phyloP scores from a whole-genome alignment of 2,888 invertebrate genomes.

The Glomeris marginata region DNA sequence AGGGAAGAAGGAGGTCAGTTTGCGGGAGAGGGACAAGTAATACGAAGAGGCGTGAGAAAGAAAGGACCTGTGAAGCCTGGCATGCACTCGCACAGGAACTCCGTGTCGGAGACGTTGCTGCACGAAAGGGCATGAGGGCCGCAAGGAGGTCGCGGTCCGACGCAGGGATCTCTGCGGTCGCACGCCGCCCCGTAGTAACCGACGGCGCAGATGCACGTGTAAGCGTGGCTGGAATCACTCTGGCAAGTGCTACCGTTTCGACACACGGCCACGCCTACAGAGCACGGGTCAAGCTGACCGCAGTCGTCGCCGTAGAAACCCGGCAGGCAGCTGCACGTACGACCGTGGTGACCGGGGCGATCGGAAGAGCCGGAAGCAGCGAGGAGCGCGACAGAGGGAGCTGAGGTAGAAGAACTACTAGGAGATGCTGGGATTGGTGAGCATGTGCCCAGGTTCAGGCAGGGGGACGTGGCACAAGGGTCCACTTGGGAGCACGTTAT shows the following conservation, averaged over 20 bases:
- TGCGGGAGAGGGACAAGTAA: too few species aligned
- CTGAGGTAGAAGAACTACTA: too few species aligned
- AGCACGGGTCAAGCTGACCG: slow-evolving; percentile 14
- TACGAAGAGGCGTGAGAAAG: too few species aligned
- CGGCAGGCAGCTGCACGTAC: slow-evolving; percentile 12
- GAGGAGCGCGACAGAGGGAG: too few species aligned
- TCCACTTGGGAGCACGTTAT: not conserved
- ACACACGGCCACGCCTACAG: slow-evolving; percentile 9
- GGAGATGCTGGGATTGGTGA: too few species aligned
- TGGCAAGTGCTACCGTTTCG: slow-evolving; percentile 16
- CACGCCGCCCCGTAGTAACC: slow-evolving; percentile 23
- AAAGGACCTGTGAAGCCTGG: slow-evolving; percentile 15
- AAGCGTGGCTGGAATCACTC: slow-evolving; percentile 9
- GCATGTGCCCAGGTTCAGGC: slow-evolving; percentile 5
- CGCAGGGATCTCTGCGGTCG: slow-evolving; percentile 20
- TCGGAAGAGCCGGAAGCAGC: not conserved
- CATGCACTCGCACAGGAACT: slow-evolving; percentile 13
- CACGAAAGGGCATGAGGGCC: slow-evolving; percentile 23
- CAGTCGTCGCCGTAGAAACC: slow-evolving; percentile 16
- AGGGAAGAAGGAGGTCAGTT: too few species aligned
- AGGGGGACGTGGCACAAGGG: not conserved
- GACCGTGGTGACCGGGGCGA: slow-evolving; percentile 14
- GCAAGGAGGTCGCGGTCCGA: slow-evolving; percentile 21
- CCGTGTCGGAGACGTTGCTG: slow-evolving; percentile 18
- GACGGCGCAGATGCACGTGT: slow-evolving; percentile 20